Base-by-base conservation (phyloP, 2,888 invertebrate species). In the Calephelis perditalis region DNA sequence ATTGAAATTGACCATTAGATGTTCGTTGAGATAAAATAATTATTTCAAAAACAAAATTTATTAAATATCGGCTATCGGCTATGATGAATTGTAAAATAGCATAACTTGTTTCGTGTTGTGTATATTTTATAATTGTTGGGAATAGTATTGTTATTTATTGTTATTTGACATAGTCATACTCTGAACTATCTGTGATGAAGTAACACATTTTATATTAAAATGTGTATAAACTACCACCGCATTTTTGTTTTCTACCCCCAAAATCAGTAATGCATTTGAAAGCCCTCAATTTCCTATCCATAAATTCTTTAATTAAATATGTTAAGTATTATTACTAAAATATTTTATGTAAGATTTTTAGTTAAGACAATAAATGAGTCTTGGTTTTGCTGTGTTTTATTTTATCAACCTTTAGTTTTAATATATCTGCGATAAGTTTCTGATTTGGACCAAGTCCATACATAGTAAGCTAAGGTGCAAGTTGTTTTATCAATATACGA, bases 171-270 rank as follows among this genome's bases (percentile, higher is more conserved):
- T 61, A 70, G 73, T 73, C 59, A 55, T 60, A 46, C 71, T 63
- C 7, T 37, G 65, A 68, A 62, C 74, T 73, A 83, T 82, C 86
- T 88, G 86, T 87, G 86, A 87, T 86, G 72, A 70, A 70, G 44
- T 56, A 60, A 75, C 85, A 81, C 88, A 86, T 89, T 88, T 89
- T 87, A 85, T 84, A 89, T 89, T 88, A 89, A 89, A 89, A 88
- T 88, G 87, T 88, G 84, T 71, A 61, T 70, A 68, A 71, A 74
- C 37, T 69, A 71, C 72, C 72, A 68, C 67, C 71, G 81, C 75
- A 76, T 79, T 85, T 59, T 86, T 86, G 73, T 79, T 84, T 86
- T 74, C 61, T 64, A 71, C 63, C 75, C 73, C 69, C 46, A 59
- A 57, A 26, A 57, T 60, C 47, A 43, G 8, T 49, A 59, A 61